Conservation (phyloP, 1,140 invertebrate species). For the Drosophila hydei region DNA sequence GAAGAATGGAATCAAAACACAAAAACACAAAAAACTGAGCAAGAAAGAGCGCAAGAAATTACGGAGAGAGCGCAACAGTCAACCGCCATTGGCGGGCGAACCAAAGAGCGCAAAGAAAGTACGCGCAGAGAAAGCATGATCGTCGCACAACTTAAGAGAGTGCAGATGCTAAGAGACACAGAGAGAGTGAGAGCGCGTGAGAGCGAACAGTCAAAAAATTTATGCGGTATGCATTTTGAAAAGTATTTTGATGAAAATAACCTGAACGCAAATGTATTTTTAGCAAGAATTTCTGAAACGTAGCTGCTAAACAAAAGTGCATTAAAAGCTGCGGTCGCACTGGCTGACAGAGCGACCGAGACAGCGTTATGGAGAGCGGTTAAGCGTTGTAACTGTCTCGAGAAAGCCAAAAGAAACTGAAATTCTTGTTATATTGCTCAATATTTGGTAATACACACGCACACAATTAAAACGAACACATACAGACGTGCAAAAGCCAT, state of each 20-base stretch:
- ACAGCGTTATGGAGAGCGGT: conserved; percentile 1
- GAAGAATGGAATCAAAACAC: conserved; percentile 84
- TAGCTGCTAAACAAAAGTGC: conserved; percentile 29
- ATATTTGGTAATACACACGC: conserved; percentile 76
- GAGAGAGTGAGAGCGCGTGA: conserved; percentile 10
- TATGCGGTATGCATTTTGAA: conserved; percentile 65
- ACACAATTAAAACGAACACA: conserved; percentile 33
- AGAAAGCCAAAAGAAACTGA: conserved; percentile 74
- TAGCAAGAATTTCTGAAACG: conserved; percentile 60
- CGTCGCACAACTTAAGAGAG: conserved; percentile 3
- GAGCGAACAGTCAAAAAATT: conserved; percentile 40
- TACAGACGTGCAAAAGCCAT: conserved; percentile 69
- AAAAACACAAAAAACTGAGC: conserved; percentile 73
- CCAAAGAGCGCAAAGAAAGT: conserved; percentile 35
- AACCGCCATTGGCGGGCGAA: neutral
- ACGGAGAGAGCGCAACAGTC: conserved; percentile 8
- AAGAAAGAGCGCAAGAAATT: conserved; percentile 13
- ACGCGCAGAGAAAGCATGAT: conserved; percentile 1
- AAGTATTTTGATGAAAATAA: conserved; percentile 59
- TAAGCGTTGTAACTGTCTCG: conserved; percentile 62
- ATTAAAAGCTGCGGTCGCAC: conserved; percentile 23
- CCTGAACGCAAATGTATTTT: conserved; percentile 64
- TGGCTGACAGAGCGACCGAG: neutral
- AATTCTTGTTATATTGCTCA: conserved; percentile 79
- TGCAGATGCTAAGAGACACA: neutral